A percentile compares a stretch with the other conserved stretches of the same genome.
Conservation (phyloP, 2,888 invertebrate species). For the Tetragnatha montana region DNA sequence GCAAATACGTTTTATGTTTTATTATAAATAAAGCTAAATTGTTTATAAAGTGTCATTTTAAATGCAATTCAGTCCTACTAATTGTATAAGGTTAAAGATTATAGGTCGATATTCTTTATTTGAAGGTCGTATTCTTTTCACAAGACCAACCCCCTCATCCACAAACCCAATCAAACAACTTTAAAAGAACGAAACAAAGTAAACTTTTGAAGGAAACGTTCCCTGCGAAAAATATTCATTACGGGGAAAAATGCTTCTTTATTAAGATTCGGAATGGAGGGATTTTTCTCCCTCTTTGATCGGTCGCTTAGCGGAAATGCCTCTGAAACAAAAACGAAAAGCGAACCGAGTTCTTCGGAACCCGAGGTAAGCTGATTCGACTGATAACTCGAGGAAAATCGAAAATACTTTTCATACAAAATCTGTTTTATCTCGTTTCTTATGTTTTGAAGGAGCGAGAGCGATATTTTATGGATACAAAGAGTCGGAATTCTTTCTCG, state of each 20-base stretch:
- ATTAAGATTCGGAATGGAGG: constrained; percentile 15
- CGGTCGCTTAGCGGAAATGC: constrained; percentile 19
- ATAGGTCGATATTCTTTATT: too few species aligned
- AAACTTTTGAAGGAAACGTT: not conserved
- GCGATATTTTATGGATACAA: constrained; percentile 31
- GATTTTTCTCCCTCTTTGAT: constrained; percentile 34
- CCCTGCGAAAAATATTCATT: not conserved
- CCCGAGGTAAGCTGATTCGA: constrained; percentile 29
- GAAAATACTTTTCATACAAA: constrained; percentile 28
- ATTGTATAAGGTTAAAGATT: too few species aligned
- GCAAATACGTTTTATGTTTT: too few species aligned
- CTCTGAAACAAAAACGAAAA: constrained; percentile 10
- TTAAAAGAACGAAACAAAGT: too few species aligned
- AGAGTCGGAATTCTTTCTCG: not conserved
- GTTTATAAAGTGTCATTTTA: too few species aligned
- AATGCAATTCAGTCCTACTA: too few species aligned
- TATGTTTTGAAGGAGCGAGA: constrained; percentile 1
- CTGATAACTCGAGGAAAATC: constrained; percentile 32
- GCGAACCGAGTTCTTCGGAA: not conserved
- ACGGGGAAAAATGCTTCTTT: constrained; percentile 9
- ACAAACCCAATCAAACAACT: too few species aligned
- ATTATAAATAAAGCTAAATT: too few species aligned
- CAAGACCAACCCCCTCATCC: too few species aligned
- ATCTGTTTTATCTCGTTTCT: constrained; percentile 41
- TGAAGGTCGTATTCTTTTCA: too few species aligned